A percentile compares a stretch with the other conserved stretches of the same genome.
Evolutionary conservation across 2,888 invertebrate species (phyloP).

Genomic region (Dexiosoma caninum): DNA sequence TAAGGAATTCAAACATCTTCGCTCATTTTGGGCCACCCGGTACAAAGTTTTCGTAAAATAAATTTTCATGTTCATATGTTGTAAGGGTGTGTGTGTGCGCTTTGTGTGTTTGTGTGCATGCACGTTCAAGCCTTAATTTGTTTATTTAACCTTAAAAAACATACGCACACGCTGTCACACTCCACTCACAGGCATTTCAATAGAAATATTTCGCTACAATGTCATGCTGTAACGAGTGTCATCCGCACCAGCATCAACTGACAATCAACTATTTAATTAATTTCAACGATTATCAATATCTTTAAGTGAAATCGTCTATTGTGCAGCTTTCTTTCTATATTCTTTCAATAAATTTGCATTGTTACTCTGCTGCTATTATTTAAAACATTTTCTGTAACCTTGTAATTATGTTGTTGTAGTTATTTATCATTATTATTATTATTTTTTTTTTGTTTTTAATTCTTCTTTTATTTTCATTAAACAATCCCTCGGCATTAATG

Average conservation of each 20-base stretch:
- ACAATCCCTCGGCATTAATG: constrained; percentile 13
- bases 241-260: too few species aligned
- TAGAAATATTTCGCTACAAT: too few species aligned
- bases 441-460: neutral
- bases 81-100: too few species aligned
- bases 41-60: neutral
- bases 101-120: neutral
- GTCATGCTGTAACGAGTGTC: too few species aligned
- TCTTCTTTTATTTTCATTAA: constrained; percentile 17
- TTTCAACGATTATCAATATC: too few species aligned
- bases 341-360: too few species aligned
- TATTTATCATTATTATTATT: neutral
- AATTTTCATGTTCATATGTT: neutral
- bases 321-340: too few species aligned
- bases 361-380: neutral
- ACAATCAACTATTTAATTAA: too few species aligned
- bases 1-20: too few species aligned
- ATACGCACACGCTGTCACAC: neutral
- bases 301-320: constrained; percentile 19
- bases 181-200: too few species aligned
- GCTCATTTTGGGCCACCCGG: too few species aligned
- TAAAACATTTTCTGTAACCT: constrained; percentile 25
- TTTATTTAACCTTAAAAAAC: constrained; percentile 21
- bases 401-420: constrained; percentile 17
- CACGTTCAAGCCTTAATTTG: neutral